Evolutionary conservation across 2,797 vertebrate species (phyloP).

Genomic region (Leptatherina wallacei): DNA sequence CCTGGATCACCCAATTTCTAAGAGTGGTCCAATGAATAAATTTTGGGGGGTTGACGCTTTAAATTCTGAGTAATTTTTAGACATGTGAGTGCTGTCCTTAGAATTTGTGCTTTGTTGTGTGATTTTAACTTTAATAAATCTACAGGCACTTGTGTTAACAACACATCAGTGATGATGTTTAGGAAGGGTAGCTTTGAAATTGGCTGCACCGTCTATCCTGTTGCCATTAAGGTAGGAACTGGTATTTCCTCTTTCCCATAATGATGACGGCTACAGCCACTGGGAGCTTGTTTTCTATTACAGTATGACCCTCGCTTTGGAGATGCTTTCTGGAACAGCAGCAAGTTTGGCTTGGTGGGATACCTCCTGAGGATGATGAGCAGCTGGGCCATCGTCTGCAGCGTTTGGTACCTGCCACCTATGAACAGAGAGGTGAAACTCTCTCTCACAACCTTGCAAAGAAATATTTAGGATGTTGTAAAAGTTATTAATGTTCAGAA

Average conservation of each 20-base stretch:
- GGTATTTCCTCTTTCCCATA: neutral
- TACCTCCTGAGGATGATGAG: conserved; percentile 95
- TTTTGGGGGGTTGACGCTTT: neutral
- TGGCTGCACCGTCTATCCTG: conserved; percentile 89
- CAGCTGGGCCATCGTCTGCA: conserved; percentile 95
- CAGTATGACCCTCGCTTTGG: conserved; percentile 94
- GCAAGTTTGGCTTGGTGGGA: conserved; percentile 90
- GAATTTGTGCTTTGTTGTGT: neutral
- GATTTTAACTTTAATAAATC: conserved; percentile 13
- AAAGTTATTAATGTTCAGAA: neutral
- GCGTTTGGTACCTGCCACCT: conserved; percentile 92
- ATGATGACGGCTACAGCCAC: neutral
- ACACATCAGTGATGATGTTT: conserved; percentile 97
- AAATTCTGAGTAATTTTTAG: neutral
- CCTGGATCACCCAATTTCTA: too few species aligned
- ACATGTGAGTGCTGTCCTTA: neutral
- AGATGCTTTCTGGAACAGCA: conserved; percentile 95
- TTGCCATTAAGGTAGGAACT: conserved; percentile 90
- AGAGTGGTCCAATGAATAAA: neutral
- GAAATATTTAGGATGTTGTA: neutral
- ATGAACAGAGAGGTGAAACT: conserved; percentile 88
- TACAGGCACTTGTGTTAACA: conserved; percentile 93
- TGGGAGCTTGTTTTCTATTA: neutral
- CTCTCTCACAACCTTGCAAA: neutral
- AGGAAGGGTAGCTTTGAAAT: conserved; percentile 96